Conservation (phyloP, 2,113 vertebrate genomes). For the Suncus etruscus region DNA sequence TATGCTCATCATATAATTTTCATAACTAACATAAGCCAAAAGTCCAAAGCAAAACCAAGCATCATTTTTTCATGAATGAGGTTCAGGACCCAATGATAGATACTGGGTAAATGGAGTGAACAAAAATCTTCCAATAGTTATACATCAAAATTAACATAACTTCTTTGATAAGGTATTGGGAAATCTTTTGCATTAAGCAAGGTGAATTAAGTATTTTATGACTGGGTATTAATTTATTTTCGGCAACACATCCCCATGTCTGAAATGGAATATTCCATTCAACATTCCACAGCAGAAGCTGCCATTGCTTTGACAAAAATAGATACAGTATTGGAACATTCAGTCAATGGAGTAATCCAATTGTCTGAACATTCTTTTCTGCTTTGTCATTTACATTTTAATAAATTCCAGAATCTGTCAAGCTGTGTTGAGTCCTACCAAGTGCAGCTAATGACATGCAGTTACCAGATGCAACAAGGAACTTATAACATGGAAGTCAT, state of each 20-base stretch:
- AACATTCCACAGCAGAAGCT: constrained; percentile 76
- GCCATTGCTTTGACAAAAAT: constrained; percentile 84
- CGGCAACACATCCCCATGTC: constrained; percentile 36
- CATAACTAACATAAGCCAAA: constrained; percentile 46
- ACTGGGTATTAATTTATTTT: constrained; percentile 69
- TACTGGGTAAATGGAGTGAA: constrained; percentile 49
- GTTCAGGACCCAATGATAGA: constrained; percentile 55
- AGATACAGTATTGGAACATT: constrained; percentile 84
- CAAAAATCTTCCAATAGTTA: constrained; percentile 55
- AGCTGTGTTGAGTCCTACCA: constrained; percentile 77
- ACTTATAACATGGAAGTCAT: constrained; percentile 71
- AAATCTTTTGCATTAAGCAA: constrained; percentile 67
- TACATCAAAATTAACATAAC: constrained; percentile 59
- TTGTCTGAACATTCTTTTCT: constrained; percentile 86
- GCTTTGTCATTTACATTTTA: constrained; percentile 88
- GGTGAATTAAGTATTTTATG: constrained; percentile 60
- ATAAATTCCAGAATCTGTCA: constrained; percentile 86
- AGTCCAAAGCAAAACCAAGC: constrained; percentile 55
- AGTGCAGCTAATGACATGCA: constrained; percentile 83
- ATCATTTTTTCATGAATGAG: constrained; percentile 78
- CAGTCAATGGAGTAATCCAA: constrained; percentile 88
- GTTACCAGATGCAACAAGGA: constrained; percentile 83
- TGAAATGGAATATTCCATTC: constrained; percentile 73
- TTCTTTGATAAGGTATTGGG: constrained; percentile 60
- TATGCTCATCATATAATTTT: constrained; percentile 35